Evolutionary conservation across 1,140 invertebrate species (phyloP).

Genomic region (Bacillus rossius): DNA sequence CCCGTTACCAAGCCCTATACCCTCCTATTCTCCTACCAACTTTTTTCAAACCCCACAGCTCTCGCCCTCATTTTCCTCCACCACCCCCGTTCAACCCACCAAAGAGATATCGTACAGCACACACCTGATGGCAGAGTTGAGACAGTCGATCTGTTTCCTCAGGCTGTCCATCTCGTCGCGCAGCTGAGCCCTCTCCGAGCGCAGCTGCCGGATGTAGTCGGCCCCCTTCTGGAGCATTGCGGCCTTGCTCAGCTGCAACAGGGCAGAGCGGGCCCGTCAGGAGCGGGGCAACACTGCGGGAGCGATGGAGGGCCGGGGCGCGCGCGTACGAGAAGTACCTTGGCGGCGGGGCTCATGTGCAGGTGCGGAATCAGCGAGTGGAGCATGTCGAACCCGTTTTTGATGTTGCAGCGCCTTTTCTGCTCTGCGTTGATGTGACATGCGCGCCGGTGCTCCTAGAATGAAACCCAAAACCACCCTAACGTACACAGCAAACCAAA

Average conservation of each 20-base stretch:
- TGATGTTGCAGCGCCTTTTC: slow-evolving; percentile 95
- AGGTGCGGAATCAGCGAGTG: slow-evolving; percentile 91
- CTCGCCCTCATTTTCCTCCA: too few relatives aligned
- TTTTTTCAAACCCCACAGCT: too few relatives aligned
- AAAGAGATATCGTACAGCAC: too few relatives aligned
- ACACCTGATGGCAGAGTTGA: slow-evolving; percentile 88
- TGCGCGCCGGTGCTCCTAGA: slow-evolving; percentile 62
- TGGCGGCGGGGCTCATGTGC: slow-evolving; percentile 83
- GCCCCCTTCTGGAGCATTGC: slow-evolving; percentile 96
- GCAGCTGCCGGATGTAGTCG: slow-evolving; percentile 89
- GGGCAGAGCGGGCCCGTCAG: background rate
- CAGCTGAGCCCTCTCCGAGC: slow-evolving; percentile 76
- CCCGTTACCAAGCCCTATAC: too few relatives aligned
- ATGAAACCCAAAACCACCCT: background rate
- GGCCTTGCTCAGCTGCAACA: slow-evolving; percentile 80
- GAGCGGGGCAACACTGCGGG: background rate
- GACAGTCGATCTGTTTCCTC: slow-evolving; percentile 78
- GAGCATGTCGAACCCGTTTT: slow-evolving; percentile 94
- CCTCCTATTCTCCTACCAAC: too few relatives aligned
- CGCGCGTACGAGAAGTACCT: slow-evolving; percentile 50
- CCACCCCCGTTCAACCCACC: too few relatives aligned
- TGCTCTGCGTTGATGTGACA: slow-evolving; percentile 97
- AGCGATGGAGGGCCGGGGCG: background rate
- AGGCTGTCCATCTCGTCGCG: slow-evolving; percentile 87
- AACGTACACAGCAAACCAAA: background rate